phyloP scores from a whole-genome alignment of 1,140 invertebrate genomes.

The Leptinotarsa texana region DNA sequence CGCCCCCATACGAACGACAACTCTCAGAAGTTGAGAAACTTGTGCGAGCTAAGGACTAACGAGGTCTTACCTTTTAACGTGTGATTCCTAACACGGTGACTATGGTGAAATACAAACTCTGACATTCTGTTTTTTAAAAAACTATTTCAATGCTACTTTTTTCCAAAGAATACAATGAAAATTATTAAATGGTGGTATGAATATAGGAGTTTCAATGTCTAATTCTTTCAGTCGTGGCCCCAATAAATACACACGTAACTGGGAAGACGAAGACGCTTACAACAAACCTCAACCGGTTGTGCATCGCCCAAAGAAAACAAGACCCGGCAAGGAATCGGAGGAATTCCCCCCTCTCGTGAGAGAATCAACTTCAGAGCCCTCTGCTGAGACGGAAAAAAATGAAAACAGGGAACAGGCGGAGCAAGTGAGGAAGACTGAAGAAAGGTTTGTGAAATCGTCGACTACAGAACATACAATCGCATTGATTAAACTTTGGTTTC shows the following conservation, averaged over 20 bases:
- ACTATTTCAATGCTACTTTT: no score
- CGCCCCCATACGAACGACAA: no score
- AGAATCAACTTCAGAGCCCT: not conserved
- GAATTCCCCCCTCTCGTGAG: slow-evolving; percentile 44
- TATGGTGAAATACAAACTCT: no score
- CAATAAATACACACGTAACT: slow-evolving; percentile 87
- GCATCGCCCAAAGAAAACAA: slow-evolving; percentile 26
- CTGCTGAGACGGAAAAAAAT: not conserved
- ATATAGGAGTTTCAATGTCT: no score
- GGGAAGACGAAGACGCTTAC: slow-evolving; percentile 91
- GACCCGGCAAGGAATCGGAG: slow-evolving; percentile 29
- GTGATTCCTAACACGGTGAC: no score
- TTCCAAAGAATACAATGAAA: no score
- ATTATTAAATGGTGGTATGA: no score
- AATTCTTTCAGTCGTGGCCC: slow-evolving; percentile 72
- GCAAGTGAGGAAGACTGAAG: not conserved
- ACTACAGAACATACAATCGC: not conserved
- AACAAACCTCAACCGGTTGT: slow-evolving; percentile 52
- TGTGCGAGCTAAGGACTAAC: no score
- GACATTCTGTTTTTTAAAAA: no score
- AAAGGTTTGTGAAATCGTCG: not conserved
- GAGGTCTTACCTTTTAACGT: no score
- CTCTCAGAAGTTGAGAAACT: no score
- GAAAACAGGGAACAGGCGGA: not conserved
- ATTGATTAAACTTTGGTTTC: not conserved